A percentile compares a stretch with the other conserved stretches of the same genome.
Conservation (phyloP, 2,797 vertebrate species). For the Oreonectes daqikongensis region DNA sequence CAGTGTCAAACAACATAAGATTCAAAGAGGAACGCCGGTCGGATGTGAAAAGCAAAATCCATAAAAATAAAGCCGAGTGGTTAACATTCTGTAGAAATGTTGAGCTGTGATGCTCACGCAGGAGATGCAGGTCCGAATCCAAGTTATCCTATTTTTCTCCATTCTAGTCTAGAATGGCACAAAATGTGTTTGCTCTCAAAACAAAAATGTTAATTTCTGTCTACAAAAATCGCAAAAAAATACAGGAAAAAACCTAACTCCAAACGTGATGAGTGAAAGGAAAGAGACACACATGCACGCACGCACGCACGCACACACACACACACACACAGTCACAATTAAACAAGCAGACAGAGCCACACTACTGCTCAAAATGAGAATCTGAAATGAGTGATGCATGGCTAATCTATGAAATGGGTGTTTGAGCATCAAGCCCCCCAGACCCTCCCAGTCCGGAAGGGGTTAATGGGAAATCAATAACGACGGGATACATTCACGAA, state of each 20-base stretch:
- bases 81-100: background rate
- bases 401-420: constrained; percentile 76
- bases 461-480: constrained; percentile 83
- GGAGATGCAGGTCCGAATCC: background rate
- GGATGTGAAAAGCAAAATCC: background rate
- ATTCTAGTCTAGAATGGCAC: background rate
- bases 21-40: background rate
- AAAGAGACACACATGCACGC: background rate
- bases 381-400: constrained; percentile 66
- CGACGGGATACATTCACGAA: constrained; percentile 74
- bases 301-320: too few relatives aligned
- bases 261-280: background rate
- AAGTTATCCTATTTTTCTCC: background rate
- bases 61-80: background rate
- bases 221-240: background rate
- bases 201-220: too few relatives aligned
- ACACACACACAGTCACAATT: background rate
- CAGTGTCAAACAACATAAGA: constrained; percentile 14
- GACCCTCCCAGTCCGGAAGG: constrained; percentile 74
- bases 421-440: constrained; percentile 68
- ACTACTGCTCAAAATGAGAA: constrained; percentile 29
- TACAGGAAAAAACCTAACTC: background rate
- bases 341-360: background rate
- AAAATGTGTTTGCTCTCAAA: too few relatives aligned
- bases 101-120: background rate